phyloP scores from a whole-genome alignment of 2,888 invertebrate species.

The Dryadula phaetusa region DNA sequence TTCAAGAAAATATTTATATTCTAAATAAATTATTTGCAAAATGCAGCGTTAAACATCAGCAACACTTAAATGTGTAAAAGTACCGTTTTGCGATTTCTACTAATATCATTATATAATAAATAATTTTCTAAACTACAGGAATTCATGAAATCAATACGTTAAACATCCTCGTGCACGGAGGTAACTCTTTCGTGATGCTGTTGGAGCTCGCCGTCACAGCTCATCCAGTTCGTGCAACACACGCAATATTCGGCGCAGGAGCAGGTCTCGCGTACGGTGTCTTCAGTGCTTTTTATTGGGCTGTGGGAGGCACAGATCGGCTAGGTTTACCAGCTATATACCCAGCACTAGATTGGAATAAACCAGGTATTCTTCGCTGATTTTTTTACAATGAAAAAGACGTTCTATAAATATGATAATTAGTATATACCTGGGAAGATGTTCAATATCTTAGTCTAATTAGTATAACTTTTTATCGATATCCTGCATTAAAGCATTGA shows the following conservation, averaged over 20 bases:
- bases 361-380: constrained; percentile 75
- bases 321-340: constrained; percentile 88
- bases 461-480: neutral
- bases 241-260: constrained; percentile 85
- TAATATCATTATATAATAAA: neutral
- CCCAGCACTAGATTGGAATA: constrained; percentile 89
- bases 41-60: no score
- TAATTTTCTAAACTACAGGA: constrained; percentile 60
- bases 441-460: neutral
- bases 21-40: no score
- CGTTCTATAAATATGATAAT: neutral
- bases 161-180: constrained; percentile 89
- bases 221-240: constrained; percentile 88
- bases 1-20: no score
- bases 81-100: neutral
- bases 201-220: constrained; percentile 88
- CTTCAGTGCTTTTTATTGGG: constrained; percentile 80
- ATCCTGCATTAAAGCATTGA: neutral
- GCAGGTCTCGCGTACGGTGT: constrained; percentile 83
- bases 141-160: constrained; percentile 86
- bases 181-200: constrained; percentile 90
- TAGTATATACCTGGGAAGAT: neutral
- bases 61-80: neutral
- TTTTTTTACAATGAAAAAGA: no score
- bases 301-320: constrained; percentile 75